Percentiles rank a stretch among this genome's conserved stretches.
Evolutionary conservation across 2,888 invertebrate genomes (phyloP).

Genomic region (Pelosia muscerda): DNA sequence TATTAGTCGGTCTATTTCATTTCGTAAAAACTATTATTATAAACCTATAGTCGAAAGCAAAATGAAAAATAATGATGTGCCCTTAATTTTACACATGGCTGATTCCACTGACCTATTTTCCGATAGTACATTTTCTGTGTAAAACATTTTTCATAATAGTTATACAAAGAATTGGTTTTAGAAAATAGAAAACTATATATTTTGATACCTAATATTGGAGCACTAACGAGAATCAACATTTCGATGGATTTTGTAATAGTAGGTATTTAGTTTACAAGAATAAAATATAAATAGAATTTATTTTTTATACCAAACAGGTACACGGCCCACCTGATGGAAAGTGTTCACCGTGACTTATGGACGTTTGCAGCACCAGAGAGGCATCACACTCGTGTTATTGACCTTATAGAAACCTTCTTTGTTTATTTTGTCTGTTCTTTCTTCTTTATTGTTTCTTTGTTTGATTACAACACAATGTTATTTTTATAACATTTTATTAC

Average conservation of each 20-base stretch:
- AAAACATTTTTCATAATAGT: background rate
- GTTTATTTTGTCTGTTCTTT: no score
- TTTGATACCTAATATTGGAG: no score
- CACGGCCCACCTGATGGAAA: no score
- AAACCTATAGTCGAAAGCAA: constrained; percentile 17
- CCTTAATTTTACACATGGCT: constrained; percentile 35
- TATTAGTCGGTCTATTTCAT: constrained; percentile 20
- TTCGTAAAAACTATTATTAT: constrained; percentile 18
- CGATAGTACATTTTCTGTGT: background rate
- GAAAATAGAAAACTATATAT: background rate
- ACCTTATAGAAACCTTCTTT: no score
- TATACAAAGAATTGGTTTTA: background rate
- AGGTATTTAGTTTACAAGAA: background rate
- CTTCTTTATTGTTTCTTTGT: no score
- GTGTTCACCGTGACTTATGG: no score
- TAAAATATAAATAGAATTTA: no score
- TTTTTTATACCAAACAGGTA: no score
- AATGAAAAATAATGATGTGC: constrained; percentile 13
- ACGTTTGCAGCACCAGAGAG: no score
- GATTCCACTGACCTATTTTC: constrained; percentile 12
- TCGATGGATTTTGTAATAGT: background rate
- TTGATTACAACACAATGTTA: no score
- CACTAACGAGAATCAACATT: background rate
- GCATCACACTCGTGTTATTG: no score
- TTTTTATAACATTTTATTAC: no score